Conservation (phyloP, 2,113 vertebrate genomes). For the Tachycineta bicolor region DNA sequence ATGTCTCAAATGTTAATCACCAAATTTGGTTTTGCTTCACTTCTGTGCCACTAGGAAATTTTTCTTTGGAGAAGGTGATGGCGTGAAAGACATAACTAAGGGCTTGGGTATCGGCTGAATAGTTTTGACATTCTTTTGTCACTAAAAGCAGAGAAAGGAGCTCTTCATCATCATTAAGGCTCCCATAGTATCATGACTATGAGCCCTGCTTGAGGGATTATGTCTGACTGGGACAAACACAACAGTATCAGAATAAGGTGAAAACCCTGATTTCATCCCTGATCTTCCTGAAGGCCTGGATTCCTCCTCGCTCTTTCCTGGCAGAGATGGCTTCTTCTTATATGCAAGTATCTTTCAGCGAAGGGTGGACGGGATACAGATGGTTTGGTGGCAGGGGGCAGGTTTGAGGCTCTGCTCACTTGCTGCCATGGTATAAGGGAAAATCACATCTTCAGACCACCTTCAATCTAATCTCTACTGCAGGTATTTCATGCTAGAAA, state of each 20-base stretch:
- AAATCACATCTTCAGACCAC: background rate
- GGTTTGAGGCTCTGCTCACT: background rate
- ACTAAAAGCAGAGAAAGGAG: background rate
- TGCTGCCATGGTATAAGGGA: background rate
- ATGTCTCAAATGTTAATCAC: background rate
- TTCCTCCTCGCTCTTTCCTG: background rate
- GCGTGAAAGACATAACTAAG: background rate
- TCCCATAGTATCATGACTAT: background rate
- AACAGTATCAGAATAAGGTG: background rate
- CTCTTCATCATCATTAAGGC: background rate
- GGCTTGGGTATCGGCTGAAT: background rate
- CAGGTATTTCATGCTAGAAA: background rate
- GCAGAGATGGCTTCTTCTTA: background rate
- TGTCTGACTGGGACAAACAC: background rate
- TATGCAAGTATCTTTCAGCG: background rate
- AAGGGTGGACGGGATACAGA: background rate
- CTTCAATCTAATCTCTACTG: background rate
- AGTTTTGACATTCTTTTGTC: conserved; percentile 21
- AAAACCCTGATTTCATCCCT: background rate
- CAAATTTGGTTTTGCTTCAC: background rate
- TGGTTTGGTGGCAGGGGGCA: background rate
- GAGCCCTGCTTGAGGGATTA: background rate
- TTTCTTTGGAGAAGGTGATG: background rate
- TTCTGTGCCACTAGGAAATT: background rate
- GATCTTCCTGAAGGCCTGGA: background rate